Evolutionary conservation across 2,888 invertebrate species (phyloP).

Genomic region (Eupithecia subfuscata): DNA sequence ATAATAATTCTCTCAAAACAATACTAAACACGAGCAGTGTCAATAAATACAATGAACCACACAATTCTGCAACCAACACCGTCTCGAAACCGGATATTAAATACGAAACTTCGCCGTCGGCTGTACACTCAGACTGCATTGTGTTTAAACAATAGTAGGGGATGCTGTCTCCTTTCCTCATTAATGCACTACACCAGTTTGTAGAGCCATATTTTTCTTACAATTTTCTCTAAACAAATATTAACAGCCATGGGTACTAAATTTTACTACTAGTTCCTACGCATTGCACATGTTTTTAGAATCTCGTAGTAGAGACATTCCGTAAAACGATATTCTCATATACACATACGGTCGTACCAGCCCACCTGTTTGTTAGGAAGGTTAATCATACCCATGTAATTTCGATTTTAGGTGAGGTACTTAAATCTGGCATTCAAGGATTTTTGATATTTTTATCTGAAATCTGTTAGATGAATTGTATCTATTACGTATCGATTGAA

Average conservation of each 20-base stretch:
- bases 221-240: neutral
- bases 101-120: slow-evolving; percentile 55
- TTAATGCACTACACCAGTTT: slow-evolving; percentile 48
- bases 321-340: neutral
- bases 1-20: neutral
- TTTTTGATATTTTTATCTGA: neutral
- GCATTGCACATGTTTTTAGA: neutral
- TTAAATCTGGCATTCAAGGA: neutral
- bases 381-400: neutral
- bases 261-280: neutral
- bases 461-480: neutral
- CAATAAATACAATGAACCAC: slow-evolving; percentile 1
- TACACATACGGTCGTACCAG: neutral
- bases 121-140: slow-evolving; percentile 61
- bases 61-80: slow-evolving; percentile 33
- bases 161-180: slow-evolving; percentile 54
- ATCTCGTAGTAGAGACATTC: neutral
- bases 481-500: neutral
- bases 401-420: neutral
- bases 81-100: slow-evolving; percentile 44
- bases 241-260: neutral
- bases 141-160: slow-evolving; percentile 62
- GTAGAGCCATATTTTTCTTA: slow-evolving; percentile 4
- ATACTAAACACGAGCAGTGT: neutral
- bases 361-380: neutral